phyloP scores from a whole-genome alignment of 2,888 invertebrate genomes.

The Trypoxylon attenuatum region DNA sequence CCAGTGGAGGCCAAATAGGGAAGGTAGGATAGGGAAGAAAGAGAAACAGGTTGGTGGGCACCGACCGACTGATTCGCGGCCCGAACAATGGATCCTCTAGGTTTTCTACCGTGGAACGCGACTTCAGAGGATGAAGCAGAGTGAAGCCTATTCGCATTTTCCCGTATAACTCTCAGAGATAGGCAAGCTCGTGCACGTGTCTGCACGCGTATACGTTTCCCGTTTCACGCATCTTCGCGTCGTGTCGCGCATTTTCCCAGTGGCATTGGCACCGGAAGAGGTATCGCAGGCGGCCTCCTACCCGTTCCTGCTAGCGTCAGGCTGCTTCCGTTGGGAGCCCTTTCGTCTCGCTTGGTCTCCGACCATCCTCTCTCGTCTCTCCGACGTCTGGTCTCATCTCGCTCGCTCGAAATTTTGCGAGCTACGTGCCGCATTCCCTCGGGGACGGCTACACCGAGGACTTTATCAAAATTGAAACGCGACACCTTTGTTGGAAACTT shows the following conservation, averaged over 20 bases:
- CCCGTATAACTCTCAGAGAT: too few relatives aligned
- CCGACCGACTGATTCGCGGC: slow-evolving; percentile 31
- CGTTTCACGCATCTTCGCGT: too few relatives aligned
- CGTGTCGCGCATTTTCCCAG: too few relatives aligned
- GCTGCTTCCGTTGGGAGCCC: too few relatives aligned
- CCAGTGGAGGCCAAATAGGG: slow-evolving; percentile 44
- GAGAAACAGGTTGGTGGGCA: slow-evolving; percentile 32
- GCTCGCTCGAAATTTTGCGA: slow-evolving; percentile 51
- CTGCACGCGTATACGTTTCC: too few relatives aligned
- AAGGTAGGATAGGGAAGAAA: slow-evolving; percentile 24
- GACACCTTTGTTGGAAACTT: slow-evolving; percentile 60
- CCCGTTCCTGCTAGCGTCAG: too few relatives aligned
- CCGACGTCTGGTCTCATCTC: neutral
- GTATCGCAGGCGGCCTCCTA: too few relatives aligned
- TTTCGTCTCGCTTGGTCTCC: too few relatives aligned
- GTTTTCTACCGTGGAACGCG: slow-evolving; percentile 25
- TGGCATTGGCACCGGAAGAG: too few relatives aligned
- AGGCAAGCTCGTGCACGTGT: too few relatives aligned
- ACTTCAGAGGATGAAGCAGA: slow-evolving; percentile 2
- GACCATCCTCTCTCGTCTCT: neutral
- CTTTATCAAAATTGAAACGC: slow-evolving; percentile 65
- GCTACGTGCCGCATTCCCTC: slow-evolving; percentile 22
- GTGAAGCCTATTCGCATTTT: too few relatives aligned
- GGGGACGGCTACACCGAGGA: slow-evolving; percentile 45
- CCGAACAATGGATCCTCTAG: slow-evolving; percentile 40